Evolutionary conservation across 1,140 invertebrate species (phyloP), one percentile per base, ranked within the genome.

Genomic region (Campoletis sonorensis): DNA sequence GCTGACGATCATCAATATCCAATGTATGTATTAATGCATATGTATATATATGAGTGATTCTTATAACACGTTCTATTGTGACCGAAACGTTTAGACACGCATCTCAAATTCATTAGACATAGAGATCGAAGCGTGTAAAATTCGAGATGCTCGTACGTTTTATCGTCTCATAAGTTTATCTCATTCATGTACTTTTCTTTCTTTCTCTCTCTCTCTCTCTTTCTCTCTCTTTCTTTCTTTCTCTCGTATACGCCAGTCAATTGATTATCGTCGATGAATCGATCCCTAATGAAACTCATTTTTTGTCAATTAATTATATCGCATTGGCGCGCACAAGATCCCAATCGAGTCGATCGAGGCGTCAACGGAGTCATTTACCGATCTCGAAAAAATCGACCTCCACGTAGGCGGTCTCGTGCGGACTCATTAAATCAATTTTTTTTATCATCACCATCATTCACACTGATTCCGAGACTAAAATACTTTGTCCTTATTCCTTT

Each of bases 31-130:
- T n/a, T 23, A 72, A 23, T n/a, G 8, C 33, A 27, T 37, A 61
- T 61, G 18, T n/a, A 37, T 61, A 18, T 37, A 77, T 77, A 15
- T 13, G 18, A 33, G 54, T n/a, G 51, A 15, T 33, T 70, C 67
- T 30, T 67, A 78, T 45, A 67, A 78, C 76, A 51, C 61, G 33
- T 78, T 49, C 51, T 54, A 78, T 78, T 78, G 61, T 78, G 76
- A 78, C 76, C 58, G n/a, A 51, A 61, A n/a, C 54, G 16, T 67
- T 78, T 45, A 67, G 76, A 78, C 76, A 78, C 76, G 76, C 76
- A 78, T 78, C 54, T 78, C 76, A 67, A 78, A 78, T 78, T 78
- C 76, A 78, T 78, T 78, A 78, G 76, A 78, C 76, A 67, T 67
- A 15, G 27, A 49, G 26, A 18, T 61, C 76, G n/a, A 78, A 64